phyloP scores from a whole-genome alignment of 2,888 invertebrate species.

The Glomeris marginata region DNA sequence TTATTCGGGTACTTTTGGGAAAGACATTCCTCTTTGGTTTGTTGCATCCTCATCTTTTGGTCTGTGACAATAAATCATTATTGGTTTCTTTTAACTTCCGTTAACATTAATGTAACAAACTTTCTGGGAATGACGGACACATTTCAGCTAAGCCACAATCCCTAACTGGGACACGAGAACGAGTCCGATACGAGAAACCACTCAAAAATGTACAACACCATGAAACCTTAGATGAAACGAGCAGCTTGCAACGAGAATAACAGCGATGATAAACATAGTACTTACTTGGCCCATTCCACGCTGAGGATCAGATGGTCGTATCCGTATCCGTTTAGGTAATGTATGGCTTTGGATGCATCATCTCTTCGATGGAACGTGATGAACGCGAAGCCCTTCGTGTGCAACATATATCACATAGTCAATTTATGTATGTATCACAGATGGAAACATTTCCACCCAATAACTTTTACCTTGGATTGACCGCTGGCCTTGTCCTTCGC shows the following conservation, averaged over 20 bases:
- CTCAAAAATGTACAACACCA: background rate
- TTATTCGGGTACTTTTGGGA: no score
- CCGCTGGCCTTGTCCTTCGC: slow-evolving; percentile 64
- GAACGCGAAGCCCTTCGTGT: slow-evolving; percentile 92
- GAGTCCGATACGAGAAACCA: no score
- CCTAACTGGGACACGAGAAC: no score
- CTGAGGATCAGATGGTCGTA: slow-evolving; percentile 95
- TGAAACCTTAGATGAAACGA: no score
- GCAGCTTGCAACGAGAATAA: no score
- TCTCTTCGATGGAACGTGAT: slow-evolving; percentile 85
- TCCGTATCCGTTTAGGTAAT: slow-evolving; percentile 75
- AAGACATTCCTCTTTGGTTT: no score
- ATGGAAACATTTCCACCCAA: background rate
- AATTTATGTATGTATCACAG: slow-evolving; percentile 1
- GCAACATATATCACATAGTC: background rate
- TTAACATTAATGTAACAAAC: no score
- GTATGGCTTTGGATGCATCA: slow-evolving; percentile 85
- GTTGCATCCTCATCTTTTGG: no score
- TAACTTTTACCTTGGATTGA: slow-evolving; percentile 34
- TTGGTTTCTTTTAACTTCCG: no score
- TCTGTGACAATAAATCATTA: no score
- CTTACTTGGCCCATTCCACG: slow-evolving; percentile 91
- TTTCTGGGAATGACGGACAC: no score
- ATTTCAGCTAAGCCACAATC: no score
- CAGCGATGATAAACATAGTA: background rate